Evolutionary conservation across 1,140 invertebrate genomes (phyloP).

Genomic region (Melitaea cinxia): DNA sequence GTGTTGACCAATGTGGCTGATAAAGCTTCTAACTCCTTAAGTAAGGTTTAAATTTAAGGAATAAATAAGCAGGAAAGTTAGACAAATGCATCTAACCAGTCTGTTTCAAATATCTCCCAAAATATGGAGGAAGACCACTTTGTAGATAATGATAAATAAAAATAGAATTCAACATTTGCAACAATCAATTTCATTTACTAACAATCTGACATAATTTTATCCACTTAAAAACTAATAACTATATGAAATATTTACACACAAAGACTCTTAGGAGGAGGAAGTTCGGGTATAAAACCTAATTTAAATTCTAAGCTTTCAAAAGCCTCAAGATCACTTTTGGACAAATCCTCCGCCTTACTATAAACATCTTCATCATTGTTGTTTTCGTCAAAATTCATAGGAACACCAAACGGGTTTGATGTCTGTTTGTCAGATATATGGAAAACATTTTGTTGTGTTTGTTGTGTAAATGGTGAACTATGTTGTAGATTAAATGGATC

Average conservation of each 20-base stretch:
- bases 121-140: too few species aligned
- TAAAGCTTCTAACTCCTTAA: too few species aligned
- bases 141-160: too few species aligned
- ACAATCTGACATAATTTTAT: too few species aligned
- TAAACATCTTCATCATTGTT: slow-evolving; percentile 52
- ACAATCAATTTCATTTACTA: too few species aligned
- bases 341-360: slow-evolving; percentile 59
- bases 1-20: too few species aligned
- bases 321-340: slow-evolving; percentile 54
- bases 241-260: slow-evolving; percentile 51
- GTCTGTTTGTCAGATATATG: slow-evolving; percentile 42
- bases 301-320: slow-evolving; percentile 59
- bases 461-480: not conserved
- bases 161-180: too few species aligned
- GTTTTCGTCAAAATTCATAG: slow-evolving; percentile 41
- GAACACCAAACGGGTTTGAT: slow-evolving; percentile 50
- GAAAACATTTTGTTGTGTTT: slow-evolving; percentile 37
- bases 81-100: too few species aligned
- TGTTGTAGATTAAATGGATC: slow-evolving; percentile 2
- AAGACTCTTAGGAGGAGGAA: slow-evolving; percentile 59
- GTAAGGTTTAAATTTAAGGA: too few species aligned
- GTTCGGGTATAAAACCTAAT: slow-evolving; percentile 67
- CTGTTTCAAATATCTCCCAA: too few species aligned
- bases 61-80: too few species aligned
- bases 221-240: too few species aligned